phyloP scores from a whole-genome alignment of 2,797 vertebrate genomes.

The Vespertilio murinus region DNA sequence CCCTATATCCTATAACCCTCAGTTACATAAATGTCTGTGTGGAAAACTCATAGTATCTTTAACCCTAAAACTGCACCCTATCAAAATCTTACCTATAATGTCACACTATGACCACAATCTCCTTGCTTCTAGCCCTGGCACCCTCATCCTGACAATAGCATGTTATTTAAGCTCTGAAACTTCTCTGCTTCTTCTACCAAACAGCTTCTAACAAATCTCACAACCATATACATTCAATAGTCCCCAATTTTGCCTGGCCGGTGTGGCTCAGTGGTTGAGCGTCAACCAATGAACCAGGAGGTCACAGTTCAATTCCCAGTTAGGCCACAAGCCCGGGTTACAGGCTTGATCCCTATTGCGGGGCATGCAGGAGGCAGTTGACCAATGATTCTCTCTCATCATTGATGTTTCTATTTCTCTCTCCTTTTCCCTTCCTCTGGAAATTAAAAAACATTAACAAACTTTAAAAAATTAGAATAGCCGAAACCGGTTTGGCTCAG shows the following conservation, averaged over 20 bases:
- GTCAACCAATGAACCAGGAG: no score
- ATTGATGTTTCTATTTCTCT: no score
- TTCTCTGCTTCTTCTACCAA: neutral
- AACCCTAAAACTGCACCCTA: neutral
- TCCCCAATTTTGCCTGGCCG: neutral
- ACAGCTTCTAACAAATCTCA: neutral
- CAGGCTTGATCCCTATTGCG: no score
- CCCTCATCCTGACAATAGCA: neutral
- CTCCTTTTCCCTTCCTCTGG: no score
- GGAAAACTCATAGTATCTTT: constrained; percentile 16
- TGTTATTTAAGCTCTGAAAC: neutral
- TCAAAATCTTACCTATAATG: neutral
- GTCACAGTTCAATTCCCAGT: no score
- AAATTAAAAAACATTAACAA: no score
- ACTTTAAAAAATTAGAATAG: no score
- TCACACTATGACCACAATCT: neutral
- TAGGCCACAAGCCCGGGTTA: no score
- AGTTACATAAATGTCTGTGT: neutral
- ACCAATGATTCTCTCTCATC: no score
- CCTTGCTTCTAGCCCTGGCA: neutral
- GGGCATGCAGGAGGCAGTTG: no score
- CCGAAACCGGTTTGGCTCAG: no score
- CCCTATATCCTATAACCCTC: neutral
- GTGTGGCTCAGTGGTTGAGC: no score
- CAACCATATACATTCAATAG: neutral